Evolutionary conservation across 2,797 vertebrate genomes (phyloP), one percentile per base, ranked within the genome.

Genomic region (Mus caroli): DNA sequence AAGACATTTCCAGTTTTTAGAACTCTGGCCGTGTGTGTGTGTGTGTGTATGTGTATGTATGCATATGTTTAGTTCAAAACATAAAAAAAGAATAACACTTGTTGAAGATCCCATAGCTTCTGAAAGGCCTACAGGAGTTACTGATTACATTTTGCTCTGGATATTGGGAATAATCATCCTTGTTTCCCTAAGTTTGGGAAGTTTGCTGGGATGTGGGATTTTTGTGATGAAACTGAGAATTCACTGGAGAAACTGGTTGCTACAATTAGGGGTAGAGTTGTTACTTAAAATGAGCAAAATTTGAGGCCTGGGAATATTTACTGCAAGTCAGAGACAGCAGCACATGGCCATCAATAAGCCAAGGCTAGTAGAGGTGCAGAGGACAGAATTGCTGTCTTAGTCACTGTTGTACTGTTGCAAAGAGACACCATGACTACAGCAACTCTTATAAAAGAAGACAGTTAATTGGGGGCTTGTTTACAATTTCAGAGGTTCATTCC

Each of bases 1-100:
- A 94, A 60, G 28, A 85, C 56, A 62, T 77, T 80, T 93, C 37
- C 17, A 64, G 28, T 54, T 93, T 89, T 50, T 46, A 92, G 46
- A 58, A 71, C 17, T 71, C 67, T n/a, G n/a, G 58, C 69, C 13
- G 1, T 94, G 40, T 60, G 9, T 40, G 3, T 4, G 24, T 40
- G 67, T 43, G 64, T 88, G 26, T 94, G 40, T 60, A 7, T 75
- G 54, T 67, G 13, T 67, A 4, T 88, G 26, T 67, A 54, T 60
- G 5, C 52, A 75, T 67, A 50, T 67, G 22, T 17, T 20, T 64
- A 64, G 58, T 84, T 85, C 60, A 67, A n/a, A 67, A 50, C 12
- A 50, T 67, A 67, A n/a, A 96, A 82, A 82, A 91, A 80, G 15
- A 3, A 22, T 73, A 88, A 91, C 91, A 50, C n/a, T 88, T 37